Evolutionary conservation across 2,888 invertebrate genomes (phyloP).

Genomic region (Ernsta delagoae): DNA sequence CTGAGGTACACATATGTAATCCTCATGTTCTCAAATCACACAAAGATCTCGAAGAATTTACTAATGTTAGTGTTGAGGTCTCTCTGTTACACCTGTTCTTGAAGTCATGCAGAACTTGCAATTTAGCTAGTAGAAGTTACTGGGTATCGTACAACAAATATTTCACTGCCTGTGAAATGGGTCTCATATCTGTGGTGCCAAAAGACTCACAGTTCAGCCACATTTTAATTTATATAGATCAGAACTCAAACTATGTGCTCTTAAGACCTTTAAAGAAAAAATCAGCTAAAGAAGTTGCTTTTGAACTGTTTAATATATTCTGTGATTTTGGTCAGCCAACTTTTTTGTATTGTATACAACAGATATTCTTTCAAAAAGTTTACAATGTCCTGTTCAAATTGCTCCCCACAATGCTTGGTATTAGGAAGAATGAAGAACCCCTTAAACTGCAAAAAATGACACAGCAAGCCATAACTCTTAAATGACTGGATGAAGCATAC

Average conservation of each 20-base stretch:
- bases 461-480: neutral
- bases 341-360: neutral
- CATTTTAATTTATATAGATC: neutral
- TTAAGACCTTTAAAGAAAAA: neutral
- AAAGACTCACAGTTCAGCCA: neutral
- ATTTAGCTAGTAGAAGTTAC: neutral
- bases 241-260: neutral
- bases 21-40: neutral
- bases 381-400: too few relatives aligned
- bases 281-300: neutral
- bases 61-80: neutral
- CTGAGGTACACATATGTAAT: neutral
- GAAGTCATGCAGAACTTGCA: neutral
- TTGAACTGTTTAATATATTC: constrained; percentile 5
- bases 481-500: neutral
- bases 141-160: neutral
- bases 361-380: too few relatives aligned
- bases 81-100: neutral
- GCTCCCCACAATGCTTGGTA: too few relatives aligned
- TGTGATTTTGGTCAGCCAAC: neutral
- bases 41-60: neutral
- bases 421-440: too few relatives aligned
- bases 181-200: neutral
- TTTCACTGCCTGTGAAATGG: neutral
- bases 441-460: neutral